These are phyloP conservation scores for Peromyscus maniculatus DNA, from an alignment of 2,113 vertebrate genomes.

Conservation along the genomic window DNA sequence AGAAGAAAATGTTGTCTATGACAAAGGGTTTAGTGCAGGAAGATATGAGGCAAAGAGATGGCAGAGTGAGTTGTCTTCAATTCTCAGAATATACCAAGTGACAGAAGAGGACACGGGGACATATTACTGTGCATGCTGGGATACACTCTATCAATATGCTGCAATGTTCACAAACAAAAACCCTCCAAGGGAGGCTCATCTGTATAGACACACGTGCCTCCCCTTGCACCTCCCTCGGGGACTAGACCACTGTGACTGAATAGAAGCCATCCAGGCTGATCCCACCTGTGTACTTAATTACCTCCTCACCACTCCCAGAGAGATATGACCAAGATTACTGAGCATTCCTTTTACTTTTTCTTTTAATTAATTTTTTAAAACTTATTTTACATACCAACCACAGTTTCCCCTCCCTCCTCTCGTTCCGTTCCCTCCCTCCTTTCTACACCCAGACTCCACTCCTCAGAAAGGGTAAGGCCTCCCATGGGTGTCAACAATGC, in stretches of 20 bases:
- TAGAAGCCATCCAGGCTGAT: constrained; percentile 30
- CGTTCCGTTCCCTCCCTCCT: too few species aligned
- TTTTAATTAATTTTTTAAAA: too few species aligned
- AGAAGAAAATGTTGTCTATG: constrained; percentile 53
- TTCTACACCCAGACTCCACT: too few species aligned
- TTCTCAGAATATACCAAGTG: constrained; percentile 40
- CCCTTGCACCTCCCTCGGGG: background rate
- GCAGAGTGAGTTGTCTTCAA: background rate
- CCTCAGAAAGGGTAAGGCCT: too few species aligned
- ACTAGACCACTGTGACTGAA: background rate
- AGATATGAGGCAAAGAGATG: constrained; percentile 44
- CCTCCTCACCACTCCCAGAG: background rate
- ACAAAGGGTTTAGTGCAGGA: constrained; percentile 30
- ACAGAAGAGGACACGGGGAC: background rate
- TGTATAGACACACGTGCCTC: background rate
- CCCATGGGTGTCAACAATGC: too few species aligned
- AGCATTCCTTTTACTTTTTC: background rate
- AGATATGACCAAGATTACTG: background rate
- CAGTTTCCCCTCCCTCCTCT: too few species aligned
- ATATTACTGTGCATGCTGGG: constrained; percentile 76
- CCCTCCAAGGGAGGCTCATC: rapidly evolving
- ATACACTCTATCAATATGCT: background rate
- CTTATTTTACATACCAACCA: too few species aligned
- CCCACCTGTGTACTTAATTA: background rate
- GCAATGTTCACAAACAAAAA: constrained; percentile 52